Base-by-base conservation (phyloP, 2,888 invertebrate species). In the Phragmatobia fuliginosa region DNA sequence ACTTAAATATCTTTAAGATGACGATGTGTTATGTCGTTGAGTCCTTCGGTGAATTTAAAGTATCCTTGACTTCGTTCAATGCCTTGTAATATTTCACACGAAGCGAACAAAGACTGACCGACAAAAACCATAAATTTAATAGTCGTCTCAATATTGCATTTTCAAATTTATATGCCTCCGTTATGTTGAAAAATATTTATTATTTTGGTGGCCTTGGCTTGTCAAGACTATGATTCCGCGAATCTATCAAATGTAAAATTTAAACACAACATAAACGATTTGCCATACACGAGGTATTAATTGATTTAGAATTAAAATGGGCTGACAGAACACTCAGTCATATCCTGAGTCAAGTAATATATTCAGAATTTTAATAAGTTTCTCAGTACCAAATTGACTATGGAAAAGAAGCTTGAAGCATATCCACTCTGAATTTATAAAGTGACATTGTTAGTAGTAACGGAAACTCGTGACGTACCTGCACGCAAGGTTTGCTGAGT, bases 401-500 rank as follows among this genome's bases (percentile, higher is more conserved):
- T 78, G 82, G 71, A 80, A 62, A 62, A 52, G 49, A 61, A 52
- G 28, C 52, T 33, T 38, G 62, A 62, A 62, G 4, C 18, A 41
- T 36, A 14, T 49, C 25, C n/a, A 25, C 60, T 25, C 33, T 32
- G 58, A 18, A 18, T 18, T n/a, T 21, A 62, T 45, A 62, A 62
- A 45, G 41, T 64, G 18, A 11, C 41, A 33, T 36, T 64, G 52
- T 56, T 28, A 56, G 49, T 33, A 25, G 25, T 38, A 56, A 52
- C 65, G 49, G 33, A 38, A 52, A 56, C 3, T 31, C 28, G 21
- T 63, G 28, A 59, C 90, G 79, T 68, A 98, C 98, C 97, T 98
- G 98, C 80, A 99, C 97, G 93, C 99, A 99, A 67, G 99, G 98
- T 92, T 98, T 98, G 94, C 97, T 97, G 82, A 99, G 96, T 91